phyloP scores from a whole-genome alignment of 2,888 invertebrate species.

The Lasioglossum zephyrum region DNA sequence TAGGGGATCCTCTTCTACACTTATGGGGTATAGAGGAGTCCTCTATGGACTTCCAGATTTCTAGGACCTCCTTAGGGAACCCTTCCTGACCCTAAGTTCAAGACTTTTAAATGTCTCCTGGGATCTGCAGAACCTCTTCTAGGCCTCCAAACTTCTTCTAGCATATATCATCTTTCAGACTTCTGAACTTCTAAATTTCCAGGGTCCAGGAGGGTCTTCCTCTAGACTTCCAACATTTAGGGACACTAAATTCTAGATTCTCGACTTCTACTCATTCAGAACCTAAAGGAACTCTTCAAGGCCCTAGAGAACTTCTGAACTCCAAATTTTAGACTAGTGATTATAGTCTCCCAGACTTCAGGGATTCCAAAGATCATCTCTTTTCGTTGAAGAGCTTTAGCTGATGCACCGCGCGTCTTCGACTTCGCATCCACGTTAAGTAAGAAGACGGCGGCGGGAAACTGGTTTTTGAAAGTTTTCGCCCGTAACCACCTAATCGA shows the following conservation, averaged over 20 bases:
- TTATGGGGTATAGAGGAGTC: too few relatives aligned
- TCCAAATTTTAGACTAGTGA: not conserved
- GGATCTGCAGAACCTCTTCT: too few relatives aligned
- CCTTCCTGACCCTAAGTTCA: not conserved
- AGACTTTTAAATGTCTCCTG: too few relatives aligned
- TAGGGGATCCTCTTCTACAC: too few relatives aligned
- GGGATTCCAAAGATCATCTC: not conserved
- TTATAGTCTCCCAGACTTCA: not conserved
- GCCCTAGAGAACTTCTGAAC: not conserved
- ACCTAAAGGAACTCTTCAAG: not conserved
- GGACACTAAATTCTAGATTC: not conserved
- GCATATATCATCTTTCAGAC: not conserved
- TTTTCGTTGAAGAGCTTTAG: not conserved
- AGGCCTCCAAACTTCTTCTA: too few relatives aligned
- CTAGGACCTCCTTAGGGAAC: too few relatives aligned
- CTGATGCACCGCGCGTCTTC: not conserved
- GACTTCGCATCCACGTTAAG: not conserved
- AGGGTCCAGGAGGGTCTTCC: not conserved
- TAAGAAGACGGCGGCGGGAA: not conserved
- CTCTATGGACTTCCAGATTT: not conserved
- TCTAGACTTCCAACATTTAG: too few relatives aligned
- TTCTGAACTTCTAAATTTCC: not conserved
- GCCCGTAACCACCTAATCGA: not conserved
- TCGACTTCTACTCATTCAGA: not conserved
- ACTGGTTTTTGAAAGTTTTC: constrained; percentile 13